These are phyloP conservation scores for Amblyopsis rosae DNA, from an alignment of 2,113 vertebrate species.

Conservation along the genomic window DNA sequence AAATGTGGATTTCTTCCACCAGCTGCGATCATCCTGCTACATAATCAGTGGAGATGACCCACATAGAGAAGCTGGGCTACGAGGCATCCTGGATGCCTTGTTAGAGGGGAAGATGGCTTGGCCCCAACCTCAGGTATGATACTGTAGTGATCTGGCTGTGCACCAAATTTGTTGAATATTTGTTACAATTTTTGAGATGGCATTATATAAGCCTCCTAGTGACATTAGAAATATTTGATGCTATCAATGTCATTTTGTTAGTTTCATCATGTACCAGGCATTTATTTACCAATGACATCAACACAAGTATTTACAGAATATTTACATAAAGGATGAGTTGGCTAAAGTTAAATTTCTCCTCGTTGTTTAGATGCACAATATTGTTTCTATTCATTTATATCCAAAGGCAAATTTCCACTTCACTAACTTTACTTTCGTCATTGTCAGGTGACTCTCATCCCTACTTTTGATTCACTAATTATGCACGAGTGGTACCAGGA, in stretches of 20 bases:
- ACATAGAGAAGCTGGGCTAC: constrained; percentile 79
- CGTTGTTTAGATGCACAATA: too few species aligned
- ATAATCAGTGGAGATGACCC: constrained; percentile 89
- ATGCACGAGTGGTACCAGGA: constrained; percentile 95
- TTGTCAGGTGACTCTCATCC: constrained; percentile 88
- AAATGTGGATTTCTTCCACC: constrained; percentile 83
- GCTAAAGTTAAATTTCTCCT: too few species aligned
- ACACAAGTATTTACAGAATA: not conserved
- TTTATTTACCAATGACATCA: not conserved
- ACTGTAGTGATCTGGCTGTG: too few species aligned
- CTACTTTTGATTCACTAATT: constrained; percentile 87
- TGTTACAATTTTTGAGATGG: too few species aligned
- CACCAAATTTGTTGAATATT: too few species aligned
- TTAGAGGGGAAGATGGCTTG: constrained; percentile 84
- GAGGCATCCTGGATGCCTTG: constrained; percentile 83
- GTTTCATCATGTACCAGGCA: too few species aligned
- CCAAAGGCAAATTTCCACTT: not conserved
- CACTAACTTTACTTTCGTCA: not conserved
- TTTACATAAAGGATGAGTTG: too few species aligned
- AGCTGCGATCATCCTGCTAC: constrained; percentile 85
- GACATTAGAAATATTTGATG: too few species aligned
- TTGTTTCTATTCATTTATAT: too few species aligned
- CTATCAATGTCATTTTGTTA: too few species aligned
- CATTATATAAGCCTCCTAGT: too few species aligned
- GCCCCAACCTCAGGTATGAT: constrained; percentile 78